A percentile compares a stretch with the other conserved stretches of the same genome.
Evolutionary conservation across 2,888 invertebrate species (phyloP).

Genomic region (Drosophila histrio): DNA sequence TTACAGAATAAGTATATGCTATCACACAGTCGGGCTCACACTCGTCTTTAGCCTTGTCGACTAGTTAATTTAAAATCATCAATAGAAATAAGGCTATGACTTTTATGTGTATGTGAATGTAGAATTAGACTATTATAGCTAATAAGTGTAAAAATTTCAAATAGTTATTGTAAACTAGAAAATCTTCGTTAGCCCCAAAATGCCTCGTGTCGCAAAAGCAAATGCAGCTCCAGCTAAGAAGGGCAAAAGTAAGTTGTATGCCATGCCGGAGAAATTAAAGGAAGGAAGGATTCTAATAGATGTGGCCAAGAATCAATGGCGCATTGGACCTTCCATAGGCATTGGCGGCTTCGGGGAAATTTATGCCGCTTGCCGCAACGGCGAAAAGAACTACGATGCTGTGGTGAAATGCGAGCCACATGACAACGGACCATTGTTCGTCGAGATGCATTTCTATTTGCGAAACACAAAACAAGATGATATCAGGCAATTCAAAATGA

Average conservation of each 20-base stretch:
- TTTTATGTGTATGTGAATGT: no score
- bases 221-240: constrained; percentile 65
- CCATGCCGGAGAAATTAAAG: constrained; percentile 80
- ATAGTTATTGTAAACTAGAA: no score
- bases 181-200: no score
- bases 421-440: constrained; percentile 96
- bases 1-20: no score
- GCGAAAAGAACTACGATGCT: constrained; percentile 87
- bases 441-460: constrained; percentile 96
- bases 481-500: constrained; percentile 85
- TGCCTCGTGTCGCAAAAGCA: constrained; percentile 74
- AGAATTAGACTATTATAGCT: no score
- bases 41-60: no score
- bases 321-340: constrained; percentile 93
- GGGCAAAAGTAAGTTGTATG: constrained; percentile 79
- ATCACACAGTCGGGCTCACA: no score
- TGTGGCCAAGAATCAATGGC: constrained; percentile 91
- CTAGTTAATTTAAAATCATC: no score
- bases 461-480: constrained; percentile 89
- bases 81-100: no score
- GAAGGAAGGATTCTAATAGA: constrained; percentile 91
- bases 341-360: constrained; percentile 97
- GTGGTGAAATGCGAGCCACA: constrained; percentile 95
- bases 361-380: constrained; percentile 90
- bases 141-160: no score